These are phyloP conservation scores for Ophioninae sp. DNA, from an alignment of 2,888 invertebrate genomes.

Conservation along the genomic window DNA sequence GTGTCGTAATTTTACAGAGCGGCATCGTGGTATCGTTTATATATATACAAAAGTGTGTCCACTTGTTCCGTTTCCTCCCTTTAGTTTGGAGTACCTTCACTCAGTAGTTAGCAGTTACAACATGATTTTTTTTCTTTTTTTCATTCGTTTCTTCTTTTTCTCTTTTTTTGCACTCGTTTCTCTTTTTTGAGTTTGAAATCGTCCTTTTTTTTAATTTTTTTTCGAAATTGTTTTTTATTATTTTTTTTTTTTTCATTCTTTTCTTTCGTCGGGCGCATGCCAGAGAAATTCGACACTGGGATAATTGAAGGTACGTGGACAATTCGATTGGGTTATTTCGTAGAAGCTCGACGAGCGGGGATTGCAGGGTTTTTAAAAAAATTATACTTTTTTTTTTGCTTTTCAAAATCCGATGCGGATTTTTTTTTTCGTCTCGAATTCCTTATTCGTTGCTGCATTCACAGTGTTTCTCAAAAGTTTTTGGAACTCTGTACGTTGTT, in stretches of 20 bases:
- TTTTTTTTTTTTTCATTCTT: constrained; percentile 34
- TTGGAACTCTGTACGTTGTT: no score
- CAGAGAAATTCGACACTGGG: constrained; percentile 41
- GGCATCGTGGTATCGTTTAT: constrained; percentile 55
- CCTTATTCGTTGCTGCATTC: no score
- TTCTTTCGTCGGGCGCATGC: constrained; percentile 15
- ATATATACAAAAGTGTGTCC: constrained; percentile 65
- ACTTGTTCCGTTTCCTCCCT: constrained; percentile 26
- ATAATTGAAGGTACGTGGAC: constrained; percentile 51
- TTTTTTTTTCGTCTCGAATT: no score
- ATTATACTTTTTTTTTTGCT: constrained; percentile 1
- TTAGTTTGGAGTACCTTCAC: constrained; percentile 29
- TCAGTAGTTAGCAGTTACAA: constrained; percentile 45
- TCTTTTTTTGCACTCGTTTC: no score
- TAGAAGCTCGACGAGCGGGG: neutral
- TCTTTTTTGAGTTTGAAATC: no score
- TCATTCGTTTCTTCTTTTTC: neutral
- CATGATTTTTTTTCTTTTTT: constrained; percentile 26
- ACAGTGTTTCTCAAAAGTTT: no score
- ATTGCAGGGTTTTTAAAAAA: constrained; percentile 17
- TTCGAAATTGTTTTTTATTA: neutral
- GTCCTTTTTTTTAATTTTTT: no score
- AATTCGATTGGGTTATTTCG: constrained; percentile 39
- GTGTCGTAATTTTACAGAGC: constrained; percentile 67
- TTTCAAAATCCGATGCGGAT: no score